phyloP scores from a whole-genome alignment of 2,888 invertebrate species.

The Acleris holmiana region DNA sequence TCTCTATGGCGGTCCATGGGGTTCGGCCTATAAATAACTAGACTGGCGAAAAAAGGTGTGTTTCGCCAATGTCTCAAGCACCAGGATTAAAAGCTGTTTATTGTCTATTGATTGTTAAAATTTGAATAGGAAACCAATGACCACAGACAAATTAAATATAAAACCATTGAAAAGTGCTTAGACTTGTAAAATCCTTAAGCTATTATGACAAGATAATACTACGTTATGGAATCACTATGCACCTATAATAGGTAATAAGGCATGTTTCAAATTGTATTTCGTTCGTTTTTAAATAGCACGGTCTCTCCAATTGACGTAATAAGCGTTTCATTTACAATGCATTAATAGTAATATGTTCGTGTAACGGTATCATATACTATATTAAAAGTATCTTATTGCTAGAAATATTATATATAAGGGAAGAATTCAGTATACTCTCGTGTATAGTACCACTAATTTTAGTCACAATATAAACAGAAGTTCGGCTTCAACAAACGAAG shows the following conservation, averaged over 20 bases:
- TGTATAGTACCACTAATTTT: background rate
- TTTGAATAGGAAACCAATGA: too few species aligned
- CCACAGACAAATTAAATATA: too few species aligned
- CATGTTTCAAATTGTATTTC: constrained; percentile 16
- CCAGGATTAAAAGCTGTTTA: too few species aligned
- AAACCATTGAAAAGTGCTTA: too few species aligned
- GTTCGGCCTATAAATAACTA: too few species aligned
- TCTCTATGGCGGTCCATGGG: too few species aligned
- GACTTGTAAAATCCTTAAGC: constrained; percentile 11
- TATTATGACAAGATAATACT: constrained; percentile 27
- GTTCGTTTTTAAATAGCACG: constrained; percentile 19
- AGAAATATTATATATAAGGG: constrained; percentile 22
- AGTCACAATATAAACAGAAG: too few species aligned
- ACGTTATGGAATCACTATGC: constrained; percentile 34
- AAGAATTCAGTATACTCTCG: constrained; percentile 27
- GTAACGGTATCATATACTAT: constrained; percentile 7
- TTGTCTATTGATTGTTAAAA: too few species aligned
- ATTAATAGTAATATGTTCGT: constrained; percentile 17
- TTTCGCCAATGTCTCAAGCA: too few species aligned
- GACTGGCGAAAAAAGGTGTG: too few species aligned
- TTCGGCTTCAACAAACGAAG: too few species aligned
- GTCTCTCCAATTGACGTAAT: constrained; percentile 30
- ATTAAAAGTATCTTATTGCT: constrained; percentile 22
- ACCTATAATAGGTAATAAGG: constrained; percentile 34
- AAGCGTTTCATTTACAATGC: constrained; percentile 27